A percentile compares a stretch with the other conserved stretches of the same genome.
phyloP scores from a whole-genome alignment of 2,888 invertebrate genomes.

The Luperina nickerlii region DNA sequence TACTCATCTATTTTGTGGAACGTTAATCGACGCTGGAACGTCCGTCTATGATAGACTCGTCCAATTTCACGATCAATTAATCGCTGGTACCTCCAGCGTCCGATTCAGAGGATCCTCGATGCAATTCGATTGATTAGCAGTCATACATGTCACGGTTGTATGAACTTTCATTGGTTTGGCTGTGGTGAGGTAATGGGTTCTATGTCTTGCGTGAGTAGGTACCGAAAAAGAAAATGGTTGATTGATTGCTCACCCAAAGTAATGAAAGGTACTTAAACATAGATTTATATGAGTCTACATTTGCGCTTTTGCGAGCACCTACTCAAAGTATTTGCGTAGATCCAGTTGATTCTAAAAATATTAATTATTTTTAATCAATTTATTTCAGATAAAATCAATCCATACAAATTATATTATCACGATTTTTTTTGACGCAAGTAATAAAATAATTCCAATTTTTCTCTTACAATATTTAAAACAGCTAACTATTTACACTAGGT shows the following conservation, averaged over 20 bases:
- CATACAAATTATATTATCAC: no score
- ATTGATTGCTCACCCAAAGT: neutral
- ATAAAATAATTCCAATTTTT: no score
- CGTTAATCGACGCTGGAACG: neutral
- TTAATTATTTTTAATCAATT: no score
- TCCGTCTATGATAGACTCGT: constrained; percentile 21
- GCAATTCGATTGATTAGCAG: constrained; percentile 42
- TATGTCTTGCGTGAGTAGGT: neutral
- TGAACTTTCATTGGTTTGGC: neutral
- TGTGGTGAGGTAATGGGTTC: neutral
- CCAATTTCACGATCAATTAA: constrained; percentile 51
- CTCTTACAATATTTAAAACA: no score
- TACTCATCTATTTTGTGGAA: neutral
- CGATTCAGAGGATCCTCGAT: constrained; percentile 13
- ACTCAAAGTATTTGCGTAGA: constrained; percentile 14
- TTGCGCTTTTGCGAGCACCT: neutral
- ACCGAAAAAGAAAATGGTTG: neutral
- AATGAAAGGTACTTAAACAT: neutral
- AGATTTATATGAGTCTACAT: neutral
- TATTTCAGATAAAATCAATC: no score
- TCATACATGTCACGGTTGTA: neutral
- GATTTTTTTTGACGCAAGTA: no score
- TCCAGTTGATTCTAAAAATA: neutral
- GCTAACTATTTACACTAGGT: no score
- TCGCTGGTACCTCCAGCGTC: constrained; percentile 7